Conservation (phyloP, 2,113 vertebrate genomes). For the Oceanites oceanicus region DNA sequence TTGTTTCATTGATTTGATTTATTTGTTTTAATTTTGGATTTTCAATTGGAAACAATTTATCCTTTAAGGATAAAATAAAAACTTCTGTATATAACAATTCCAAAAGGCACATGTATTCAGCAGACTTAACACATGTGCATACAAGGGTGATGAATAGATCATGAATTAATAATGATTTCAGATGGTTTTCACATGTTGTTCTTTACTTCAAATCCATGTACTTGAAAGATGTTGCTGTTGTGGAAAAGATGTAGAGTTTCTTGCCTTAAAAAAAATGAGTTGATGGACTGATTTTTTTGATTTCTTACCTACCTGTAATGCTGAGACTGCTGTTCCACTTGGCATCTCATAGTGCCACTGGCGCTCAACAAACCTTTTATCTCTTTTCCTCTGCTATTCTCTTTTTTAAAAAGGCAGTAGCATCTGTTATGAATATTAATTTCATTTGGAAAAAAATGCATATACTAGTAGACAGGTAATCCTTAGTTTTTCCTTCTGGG, state of each 20-base stretch:
- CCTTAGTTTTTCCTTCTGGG: constrained; percentile 18
- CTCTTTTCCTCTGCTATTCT: constrained; percentile 18
- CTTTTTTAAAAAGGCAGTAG: neutral
- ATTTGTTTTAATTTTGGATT: neutral
- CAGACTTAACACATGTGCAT: neutral
- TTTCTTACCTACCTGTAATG: constrained; percentile 21
- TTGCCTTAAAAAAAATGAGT: neutral
- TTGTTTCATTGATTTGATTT: neutral
- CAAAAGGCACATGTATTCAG: neutral
- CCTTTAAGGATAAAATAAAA: neutral
- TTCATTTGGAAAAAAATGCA: neutral
- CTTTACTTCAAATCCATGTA: neutral
- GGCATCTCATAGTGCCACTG: neutral
- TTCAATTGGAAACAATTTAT: neutral
- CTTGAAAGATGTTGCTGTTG: constrained; percentile 39
- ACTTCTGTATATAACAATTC: neutral
- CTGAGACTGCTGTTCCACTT: constrained; percentile 41
- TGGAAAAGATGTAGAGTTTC: constrained; percentile 21
- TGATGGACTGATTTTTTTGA: constrained; percentile 7
- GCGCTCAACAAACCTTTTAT: constrained; percentile 51
- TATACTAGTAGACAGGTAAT: neutral
- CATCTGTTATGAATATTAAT: constrained; percentile 45
- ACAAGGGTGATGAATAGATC: neutral
- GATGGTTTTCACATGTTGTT: constrained; percentile 21
- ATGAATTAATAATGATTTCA: constrained; percentile 43